phyloP scores from a whole-genome alignment of 2,113 vertebrate genomes.

The Cololabis saira region DNA sequence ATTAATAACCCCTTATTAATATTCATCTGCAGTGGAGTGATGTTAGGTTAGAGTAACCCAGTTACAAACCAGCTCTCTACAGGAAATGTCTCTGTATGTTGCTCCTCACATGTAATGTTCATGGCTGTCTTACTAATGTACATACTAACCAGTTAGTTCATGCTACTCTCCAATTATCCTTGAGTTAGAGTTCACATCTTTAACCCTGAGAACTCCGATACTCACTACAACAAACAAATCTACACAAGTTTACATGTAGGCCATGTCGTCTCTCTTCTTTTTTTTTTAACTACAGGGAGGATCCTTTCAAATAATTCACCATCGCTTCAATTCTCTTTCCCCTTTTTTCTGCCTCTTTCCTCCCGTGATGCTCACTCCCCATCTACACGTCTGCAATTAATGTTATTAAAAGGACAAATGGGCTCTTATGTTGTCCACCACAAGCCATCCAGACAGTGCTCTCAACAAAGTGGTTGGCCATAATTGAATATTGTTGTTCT shows the following conservation, averaged over 20 bases:
- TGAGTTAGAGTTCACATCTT: background rate
- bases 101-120: constrained; percentile 21
- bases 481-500: constrained; percentile 29
- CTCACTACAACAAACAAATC: background rate
- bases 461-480: constrained; percentile 37
- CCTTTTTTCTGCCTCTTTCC: background rate
- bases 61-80: constrained; percentile 66
- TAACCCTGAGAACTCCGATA: too few relatives aligned
- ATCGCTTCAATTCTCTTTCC: background rate
- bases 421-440: constrained; percentile 14
- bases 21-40: constrained; percentile 80
- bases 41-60: constrained; percentile 78
- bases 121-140: background rate
- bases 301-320: background rate
- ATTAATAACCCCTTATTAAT: constrained; percentile 82
- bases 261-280: background rate
- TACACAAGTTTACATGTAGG: background rate
- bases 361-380: too few relatives aligned
- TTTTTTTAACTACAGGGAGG: background rate
- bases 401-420: constrained; percentile 4
- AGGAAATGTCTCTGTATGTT: constrained; percentile 40
- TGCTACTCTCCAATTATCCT: constrained; percentile 1
- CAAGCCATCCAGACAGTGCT: constrained; percentile 18
- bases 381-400: constrained; percentile 22
- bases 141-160: constrained; percentile 7